phyloP scores from a whole-genome alignment of 2,888 invertebrate genomes.

The Meiosimyza platycephala region DNA sequence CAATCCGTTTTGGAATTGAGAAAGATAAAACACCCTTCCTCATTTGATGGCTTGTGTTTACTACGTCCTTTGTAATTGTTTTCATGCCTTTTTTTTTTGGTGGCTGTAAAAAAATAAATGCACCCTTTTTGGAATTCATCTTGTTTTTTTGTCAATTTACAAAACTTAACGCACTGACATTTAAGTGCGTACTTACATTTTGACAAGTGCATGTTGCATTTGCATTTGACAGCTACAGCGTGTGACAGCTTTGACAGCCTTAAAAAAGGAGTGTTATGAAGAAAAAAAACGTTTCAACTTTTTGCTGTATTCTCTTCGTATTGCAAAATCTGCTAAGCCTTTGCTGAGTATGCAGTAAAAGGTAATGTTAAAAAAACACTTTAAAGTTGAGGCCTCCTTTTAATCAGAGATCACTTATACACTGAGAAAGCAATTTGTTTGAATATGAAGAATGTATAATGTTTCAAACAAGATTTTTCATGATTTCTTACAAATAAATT shows the following conservation, averaged over 20 bases:
- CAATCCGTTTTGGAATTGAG: not conserved
- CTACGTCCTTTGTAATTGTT: not conserved
- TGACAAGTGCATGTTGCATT: conserved; percentile 2
- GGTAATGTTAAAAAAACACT: too few species aligned
- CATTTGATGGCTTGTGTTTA: not conserved
- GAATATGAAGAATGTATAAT: too few species aligned
- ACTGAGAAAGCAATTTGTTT: too few species aligned
- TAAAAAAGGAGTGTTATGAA: not conserved
- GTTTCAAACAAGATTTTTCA: too few species aligned
- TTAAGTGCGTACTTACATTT: not conserved
- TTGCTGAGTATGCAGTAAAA: too few species aligned
- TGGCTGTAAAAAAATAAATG: not conserved
- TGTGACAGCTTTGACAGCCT: conserved; percentile 3
- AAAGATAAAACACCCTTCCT: not conserved
- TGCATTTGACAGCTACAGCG: conserved; percentile 15
- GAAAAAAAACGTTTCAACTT: not conserved
- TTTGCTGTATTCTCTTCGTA: too few species aligned
- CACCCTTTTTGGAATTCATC: conserved; percentile 17
- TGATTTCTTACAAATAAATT: too few species aligned
- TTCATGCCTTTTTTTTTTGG: not conserved
- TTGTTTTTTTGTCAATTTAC: not conserved
- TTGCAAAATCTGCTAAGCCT: too few species aligned
- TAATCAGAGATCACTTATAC: too few species aligned
- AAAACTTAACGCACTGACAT: not conserved
- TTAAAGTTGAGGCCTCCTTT: too few species aligned